phyloP scores from a whole-genome alignment of 2,113 vertebrate genomes.

The Piprites chloris region DNA sequence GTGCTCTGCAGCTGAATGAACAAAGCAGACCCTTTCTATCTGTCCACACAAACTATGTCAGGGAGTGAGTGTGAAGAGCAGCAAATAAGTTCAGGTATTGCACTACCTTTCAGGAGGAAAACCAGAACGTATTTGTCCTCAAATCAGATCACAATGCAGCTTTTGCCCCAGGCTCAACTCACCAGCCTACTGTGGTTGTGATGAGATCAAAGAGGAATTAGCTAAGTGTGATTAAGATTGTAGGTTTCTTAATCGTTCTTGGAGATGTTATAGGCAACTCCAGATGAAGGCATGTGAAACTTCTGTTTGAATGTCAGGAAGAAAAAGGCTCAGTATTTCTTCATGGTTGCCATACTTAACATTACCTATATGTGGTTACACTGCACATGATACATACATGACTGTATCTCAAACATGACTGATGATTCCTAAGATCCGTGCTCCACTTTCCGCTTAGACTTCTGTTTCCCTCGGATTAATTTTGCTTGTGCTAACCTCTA shows the following conservation, averaged over 20 bases:
- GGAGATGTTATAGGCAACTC: not conserved
- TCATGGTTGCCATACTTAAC: not conserved
- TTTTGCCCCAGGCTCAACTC: not conserved
- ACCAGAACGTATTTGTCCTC: not conserved
- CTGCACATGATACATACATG: fast-evolving
- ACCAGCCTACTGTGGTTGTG: not conserved
- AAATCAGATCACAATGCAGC: not conserved
- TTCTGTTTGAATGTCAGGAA: not conserved
- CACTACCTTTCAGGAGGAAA: not conserved
- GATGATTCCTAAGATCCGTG: not conserved
- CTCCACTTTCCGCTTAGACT: not conserved
- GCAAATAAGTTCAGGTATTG: not conserved
- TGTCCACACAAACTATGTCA: not conserved
- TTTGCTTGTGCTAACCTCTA: not conserved
- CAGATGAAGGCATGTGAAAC: not conserved
- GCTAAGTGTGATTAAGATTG: not conserved
- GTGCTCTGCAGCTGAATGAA: not conserved
- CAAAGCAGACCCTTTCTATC: not conserved
- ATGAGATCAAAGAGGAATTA: not conserved
- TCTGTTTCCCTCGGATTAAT: not conserved
- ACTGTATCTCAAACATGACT: not conserved
- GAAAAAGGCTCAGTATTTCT: not conserved
- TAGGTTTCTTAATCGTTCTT: not conserved
- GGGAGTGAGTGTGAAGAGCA: not conserved
- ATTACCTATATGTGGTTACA: not conserved